Evolutionary conservation across 2,888 invertebrate genomes (phyloP), one percentile per base, ranked within the genome.

Genomic region (Macropis europaea): DNA sequence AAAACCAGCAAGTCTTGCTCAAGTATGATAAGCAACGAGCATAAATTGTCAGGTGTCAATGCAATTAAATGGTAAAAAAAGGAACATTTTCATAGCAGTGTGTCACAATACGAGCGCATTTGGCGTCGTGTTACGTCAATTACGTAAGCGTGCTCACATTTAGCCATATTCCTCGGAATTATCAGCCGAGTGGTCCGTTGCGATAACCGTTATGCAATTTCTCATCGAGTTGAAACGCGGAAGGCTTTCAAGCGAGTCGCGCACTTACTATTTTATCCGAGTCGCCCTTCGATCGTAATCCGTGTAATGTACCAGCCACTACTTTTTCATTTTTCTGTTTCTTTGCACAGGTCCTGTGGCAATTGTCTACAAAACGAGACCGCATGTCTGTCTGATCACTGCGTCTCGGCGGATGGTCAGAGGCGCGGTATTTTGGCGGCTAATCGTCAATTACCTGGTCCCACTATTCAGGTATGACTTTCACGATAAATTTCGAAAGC

Each of bases 361-460:
- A 92, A 92, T 83, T 95, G 95, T 85, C 92, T 93, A 11, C 91
- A 91, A 63, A 94, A 93, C 82, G 87, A 91, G 64, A 92, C 92
- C 0, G 92, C 93, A 72, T 95, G 95, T 87, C 79, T 87, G 57
- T 91, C 93, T 4, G 89, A 92, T 4, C 92, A 93, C 82, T 95
- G 95, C 82, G 92, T 94, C 74, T 91, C 93, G 6, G 93, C 92
- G 1, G 94, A 94, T 81, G 94, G 94, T 0, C 90, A 92, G 13
- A 91, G 92, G 54, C 91, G 94, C 28, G 92, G 93, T 0, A 92
- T 95, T 9, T 90, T 95, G 13, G 92, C 94, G 0, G 94, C 94
- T 17, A 95, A 95, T 85, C 91, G 94, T 56, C 91, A 92, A 83
- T 88, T 95, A 17, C 95, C 95, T 0, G 95, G 95, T 76, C 94